These are phyloP conservation scores for Drosophila picticornis DNA, from an alignment of 2,888 invertebrate species.

Conservation along the genomic window DNA sequence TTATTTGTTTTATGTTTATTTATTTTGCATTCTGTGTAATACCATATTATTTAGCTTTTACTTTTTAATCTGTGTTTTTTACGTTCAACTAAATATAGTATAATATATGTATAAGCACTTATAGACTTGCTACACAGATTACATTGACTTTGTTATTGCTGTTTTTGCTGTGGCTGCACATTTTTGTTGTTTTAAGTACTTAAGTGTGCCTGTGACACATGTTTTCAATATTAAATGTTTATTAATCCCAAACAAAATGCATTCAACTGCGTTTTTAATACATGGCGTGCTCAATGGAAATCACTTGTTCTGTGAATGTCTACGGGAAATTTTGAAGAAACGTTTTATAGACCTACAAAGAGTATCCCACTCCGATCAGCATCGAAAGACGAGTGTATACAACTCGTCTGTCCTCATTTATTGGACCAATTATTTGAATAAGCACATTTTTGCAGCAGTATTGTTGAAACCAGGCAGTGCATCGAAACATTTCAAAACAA, in stretches of 20 bases:
- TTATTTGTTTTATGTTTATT: conserved; percentile 29
- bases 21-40: conserved; percentile 33
- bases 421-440: too few species aligned
- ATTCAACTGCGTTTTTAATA: conserved; percentile 9
- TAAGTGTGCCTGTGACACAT: conserved; percentile 27
- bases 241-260: background rate
- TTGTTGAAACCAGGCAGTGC: too few species aligned
- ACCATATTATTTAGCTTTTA: conserved; percentile 32
- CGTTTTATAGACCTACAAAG: background rate
- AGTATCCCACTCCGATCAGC: too few species aligned
- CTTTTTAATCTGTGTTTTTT: conserved; percentile 37
- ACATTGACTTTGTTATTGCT: background rate
- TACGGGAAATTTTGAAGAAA: background rate
- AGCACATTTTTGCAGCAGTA: too few species aligned
- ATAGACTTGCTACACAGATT: conserved; percentile 27
- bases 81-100: background rate
- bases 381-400: too few species aligned
- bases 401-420: too few species aligned
- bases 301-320: background rate
- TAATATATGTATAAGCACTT: conserved; percentile 2
- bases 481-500: too few species aligned
- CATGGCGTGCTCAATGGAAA: background rate
- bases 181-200: conserved; percentile 21
- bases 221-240: conserved; percentile 22
- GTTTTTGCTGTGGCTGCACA: conserved; percentile 12